Base-by-base conservation (phyloP, 2,113 vertebrate species). In the Pheucticus melanocephalus region DNA sequence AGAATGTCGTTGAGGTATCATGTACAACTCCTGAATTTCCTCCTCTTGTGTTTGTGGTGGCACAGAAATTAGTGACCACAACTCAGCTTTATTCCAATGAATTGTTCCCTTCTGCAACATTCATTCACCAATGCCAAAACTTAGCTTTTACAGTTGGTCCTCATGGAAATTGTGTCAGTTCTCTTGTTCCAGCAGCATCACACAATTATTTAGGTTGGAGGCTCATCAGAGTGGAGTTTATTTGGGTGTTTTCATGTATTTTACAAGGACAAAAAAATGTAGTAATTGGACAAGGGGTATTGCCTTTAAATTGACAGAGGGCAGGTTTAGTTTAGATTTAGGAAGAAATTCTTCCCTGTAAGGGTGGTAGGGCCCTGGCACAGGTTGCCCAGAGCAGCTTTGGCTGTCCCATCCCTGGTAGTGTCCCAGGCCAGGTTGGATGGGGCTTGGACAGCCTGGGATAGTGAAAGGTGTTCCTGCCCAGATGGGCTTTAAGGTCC, bases 11-110 rank as follows among this genome's bases (percentile, higher is more conserved):
- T 86, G 86, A 75, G 85, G 53, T 63, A 51, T 75, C 56, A 14
- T 22, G 48, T 93, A n/a, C 85, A 78, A 64, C 78, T 78, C 71
- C 47, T 83, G 76, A 96, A 53, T 92, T 90, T 90, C 93, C 31
- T 79, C 54, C 48, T 71, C 47, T 35, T 0, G 31, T 37, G 40
- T 12, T 76, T 53, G 17, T 68, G 79, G 59, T 90, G 92, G 86
- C 56, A 51, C 0, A 0, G 76, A 83, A 92, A 51, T 75, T 39
- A 48, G 61, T 92, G 82, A 81, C 88, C 77, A 45, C 77, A 92
- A 15, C 47, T 92, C 72, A 68, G 79, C 47, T 71, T 81, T 60
- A 40, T 71, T 59, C 64, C 88, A 60, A 4, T 44, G 22, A 86
- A 42, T 68, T 75, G n/a, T 78, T 96, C 79, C 75, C 48, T 88